phyloP scores from a whole-genome alignment of 2,888 invertebrate species.

The Apotomis capreana region DNA sequence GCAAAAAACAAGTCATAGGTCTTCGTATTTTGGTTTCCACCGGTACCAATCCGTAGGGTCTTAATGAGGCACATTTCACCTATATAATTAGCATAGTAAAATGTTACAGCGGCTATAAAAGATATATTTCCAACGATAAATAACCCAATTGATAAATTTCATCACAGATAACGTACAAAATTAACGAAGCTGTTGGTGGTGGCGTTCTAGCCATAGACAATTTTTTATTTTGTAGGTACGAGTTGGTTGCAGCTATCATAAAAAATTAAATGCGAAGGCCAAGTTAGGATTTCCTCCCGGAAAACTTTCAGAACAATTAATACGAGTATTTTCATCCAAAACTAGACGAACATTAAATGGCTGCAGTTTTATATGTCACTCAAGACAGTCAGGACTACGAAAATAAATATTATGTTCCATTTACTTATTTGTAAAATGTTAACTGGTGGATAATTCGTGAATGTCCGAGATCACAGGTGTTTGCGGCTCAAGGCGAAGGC shows the following conservation, averaged over 20 bases:
- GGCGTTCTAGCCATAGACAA: neutral
- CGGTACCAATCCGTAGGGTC: constrained; percentile 17
- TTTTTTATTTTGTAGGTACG: neutral
- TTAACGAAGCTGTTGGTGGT: neutral
- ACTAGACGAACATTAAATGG: too few relatives aligned
- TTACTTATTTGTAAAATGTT: too few relatives aligned
- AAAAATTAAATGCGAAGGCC: neutral
- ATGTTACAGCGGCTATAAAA: constrained; percentile 31
- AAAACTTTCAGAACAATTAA: too few relatives aligned
- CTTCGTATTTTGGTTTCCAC: neutral
- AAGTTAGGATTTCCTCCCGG: too few relatives aligned
- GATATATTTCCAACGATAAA: constrained; percentile 36
- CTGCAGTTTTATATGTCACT: too few relatives aligned
- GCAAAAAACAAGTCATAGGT: neutral
- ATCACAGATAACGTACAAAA: constrained; percentile 21
- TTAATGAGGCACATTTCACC: constrained; percentile 41
- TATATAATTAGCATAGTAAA: constrained; percentile 41
- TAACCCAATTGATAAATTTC: constrained; percentile 31
- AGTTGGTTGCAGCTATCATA: neutral
- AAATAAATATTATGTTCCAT: too few relatives aligned
- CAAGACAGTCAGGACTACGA: too few relatives aligned
- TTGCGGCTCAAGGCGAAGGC: too few relatives aligned
- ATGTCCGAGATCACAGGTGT: too few relatives aligned
- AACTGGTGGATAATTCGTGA: too few relatives aligned
- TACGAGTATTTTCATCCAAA: too few relatives aligned